Conservation (phyloP, 2,797 vertebrate species). For the Tragopan temminckii region DNA sequence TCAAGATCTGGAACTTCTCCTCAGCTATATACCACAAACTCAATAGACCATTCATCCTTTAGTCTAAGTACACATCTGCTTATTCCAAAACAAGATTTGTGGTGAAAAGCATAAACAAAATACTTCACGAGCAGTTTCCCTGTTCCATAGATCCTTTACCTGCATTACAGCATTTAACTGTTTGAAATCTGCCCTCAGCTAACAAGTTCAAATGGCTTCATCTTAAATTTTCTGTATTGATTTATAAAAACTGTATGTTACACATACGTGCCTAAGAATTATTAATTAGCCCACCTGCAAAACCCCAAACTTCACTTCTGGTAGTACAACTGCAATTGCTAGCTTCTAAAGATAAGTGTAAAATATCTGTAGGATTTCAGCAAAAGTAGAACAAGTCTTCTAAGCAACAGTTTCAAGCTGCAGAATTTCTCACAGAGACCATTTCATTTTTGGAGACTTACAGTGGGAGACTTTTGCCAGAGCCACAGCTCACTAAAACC, state of each 20-base stretch:
- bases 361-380: not conserved
- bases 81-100: not conserved
- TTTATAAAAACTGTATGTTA: not conserved
- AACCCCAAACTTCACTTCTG: not conserved
- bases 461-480: constrained; percentile 2
- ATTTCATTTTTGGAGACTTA: not conserved
- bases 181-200: not conserved
- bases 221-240: not conserved
- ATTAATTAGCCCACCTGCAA: not conserved
- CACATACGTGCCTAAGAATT: not conserved
- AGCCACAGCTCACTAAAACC: not conserved
- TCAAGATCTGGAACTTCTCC: not conserved
- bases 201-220: not conserved
- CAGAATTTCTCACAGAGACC: not conserved
- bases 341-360: not conserved
- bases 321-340: not conserved
- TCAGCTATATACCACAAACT: not conserved
- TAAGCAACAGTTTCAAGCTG: not conserved
- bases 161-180: not conserved
- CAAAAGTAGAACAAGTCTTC: not conserved
- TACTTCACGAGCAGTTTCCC: not conserved
- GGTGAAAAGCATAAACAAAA: not conserved
- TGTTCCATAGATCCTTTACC: not conserved
- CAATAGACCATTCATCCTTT: not conserved
- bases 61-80: not conserved